phyloP scores from a whole-genome alignment of 2,888 invertebrate genomes.

The Cancer borealis region DNA sequence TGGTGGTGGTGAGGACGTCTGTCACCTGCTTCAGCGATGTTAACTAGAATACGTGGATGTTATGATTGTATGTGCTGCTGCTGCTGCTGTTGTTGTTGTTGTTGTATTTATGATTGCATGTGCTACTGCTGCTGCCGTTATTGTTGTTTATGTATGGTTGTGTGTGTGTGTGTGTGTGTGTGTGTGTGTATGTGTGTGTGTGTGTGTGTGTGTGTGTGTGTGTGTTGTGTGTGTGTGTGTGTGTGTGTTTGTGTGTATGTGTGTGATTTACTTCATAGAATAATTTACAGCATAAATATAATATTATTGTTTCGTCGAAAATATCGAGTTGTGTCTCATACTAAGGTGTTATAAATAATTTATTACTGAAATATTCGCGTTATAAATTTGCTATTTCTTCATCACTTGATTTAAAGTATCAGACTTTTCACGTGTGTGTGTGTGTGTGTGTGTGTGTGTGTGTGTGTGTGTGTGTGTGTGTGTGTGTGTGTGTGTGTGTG shows the following conservation, averaged over 20 bases:
- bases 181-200: neutral
- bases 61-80: neutral
- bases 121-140: neutral
- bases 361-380: neutral
- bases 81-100: neutral
- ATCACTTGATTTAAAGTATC: neutral
- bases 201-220: neutral
- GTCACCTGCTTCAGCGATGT: neutral
- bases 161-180: neutral
- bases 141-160: neutral
- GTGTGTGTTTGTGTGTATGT: neutral
- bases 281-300: no score
- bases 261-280: no score
- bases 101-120: neutral
- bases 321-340: no score
- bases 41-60: neutral
- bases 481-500: slow-evolving; percentile 36
- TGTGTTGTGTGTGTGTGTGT: no score
- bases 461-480: neutral
- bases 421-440: neutral
- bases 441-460: neutral
- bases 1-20: neutral
- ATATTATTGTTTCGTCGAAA: no score
- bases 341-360: neutral
- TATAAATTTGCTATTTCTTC: neutral